phyloP scores from a whole-genome alignment of 1,140 invertebrate genomes.

The Eueides isabella region DNA sequence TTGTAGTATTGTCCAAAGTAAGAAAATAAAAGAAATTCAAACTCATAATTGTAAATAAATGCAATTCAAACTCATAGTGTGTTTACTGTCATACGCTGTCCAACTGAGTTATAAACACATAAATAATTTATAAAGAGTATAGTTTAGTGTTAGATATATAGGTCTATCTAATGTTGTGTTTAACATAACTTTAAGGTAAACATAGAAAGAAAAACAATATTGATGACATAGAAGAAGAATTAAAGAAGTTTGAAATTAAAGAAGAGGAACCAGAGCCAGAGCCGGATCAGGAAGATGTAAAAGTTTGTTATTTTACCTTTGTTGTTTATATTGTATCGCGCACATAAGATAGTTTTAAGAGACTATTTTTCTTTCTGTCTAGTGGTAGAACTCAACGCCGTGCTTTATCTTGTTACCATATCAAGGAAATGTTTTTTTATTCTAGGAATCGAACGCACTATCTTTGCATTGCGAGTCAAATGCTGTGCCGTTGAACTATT shows the following conservation, averaged over 20 bases:
- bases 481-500: no score
- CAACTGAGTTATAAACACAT: neutral
- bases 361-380: neutral
- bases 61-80: no score
- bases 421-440: neutral
- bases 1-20: no score
- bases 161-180: neutral
- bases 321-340: neutral
- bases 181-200: constrained; percentile 57
- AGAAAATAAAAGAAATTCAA: no score
- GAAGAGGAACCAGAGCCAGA: constrained; percentile 58
- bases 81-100: no score
- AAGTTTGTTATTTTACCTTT: constrained; percentile 27
- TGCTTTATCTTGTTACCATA: neutral
- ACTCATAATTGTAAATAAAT: no score
- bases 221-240: constrained; percentile 70
- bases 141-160: neutral
- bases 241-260: constrained; percentile 75
- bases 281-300: constrained; percentile 46
- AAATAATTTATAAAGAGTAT: neutral
- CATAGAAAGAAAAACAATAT: constrained; percentile 73
- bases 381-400: neutral
- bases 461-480: no score
- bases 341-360: neutral
- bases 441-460: no score